Evolutionary conservation across 2,888 invertebrate genomes (phyloP).

Genomic region (Adela reaumurella): DNA sequence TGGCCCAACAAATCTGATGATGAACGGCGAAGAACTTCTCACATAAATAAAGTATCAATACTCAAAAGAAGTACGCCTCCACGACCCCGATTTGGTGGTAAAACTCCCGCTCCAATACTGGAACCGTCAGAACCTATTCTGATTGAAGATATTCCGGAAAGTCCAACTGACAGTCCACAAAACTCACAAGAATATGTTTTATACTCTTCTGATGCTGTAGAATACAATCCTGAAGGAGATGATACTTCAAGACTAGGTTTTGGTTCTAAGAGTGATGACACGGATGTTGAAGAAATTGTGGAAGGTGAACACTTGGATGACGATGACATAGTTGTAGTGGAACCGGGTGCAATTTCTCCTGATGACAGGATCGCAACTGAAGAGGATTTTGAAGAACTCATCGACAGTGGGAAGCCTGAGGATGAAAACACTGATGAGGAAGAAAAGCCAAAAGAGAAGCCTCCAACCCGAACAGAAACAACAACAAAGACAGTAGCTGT

Average conservation of each 20-base stretch:
- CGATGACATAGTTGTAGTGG: conserved; percentile 62
- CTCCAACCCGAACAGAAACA: conserved; percentile 48
- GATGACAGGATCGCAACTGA: conserved; percentile 63
- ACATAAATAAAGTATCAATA: conserved; percentile 54
- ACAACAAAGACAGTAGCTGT: conserved; percentile 53
- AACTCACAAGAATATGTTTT: conserved; percentile 50
- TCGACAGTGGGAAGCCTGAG: conserved; percentile 59
- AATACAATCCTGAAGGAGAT: conserved; percentile 54
- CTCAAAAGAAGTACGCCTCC: conserved; percentile 60
- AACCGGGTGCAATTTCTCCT: conserved; percentile 57
- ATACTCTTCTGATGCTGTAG: conserved; percentile 60
- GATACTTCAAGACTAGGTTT: conserved; percentile 37
- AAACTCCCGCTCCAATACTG: conserved; percentile 22
- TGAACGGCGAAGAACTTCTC: conserved; percentile 38
- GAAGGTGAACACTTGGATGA: conserved; percentile 44
- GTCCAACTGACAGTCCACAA: background rate
- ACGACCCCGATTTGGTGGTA: conserved; percentile 36
- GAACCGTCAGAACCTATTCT: conserved; percentile 4
- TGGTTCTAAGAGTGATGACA: conserved; percentile 25
- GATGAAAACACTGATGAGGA: conserved; percentile 39
- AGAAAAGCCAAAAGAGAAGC: conserved; percentile 23
- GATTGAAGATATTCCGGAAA: background rate
- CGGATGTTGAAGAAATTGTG: conserved; percentile 33
- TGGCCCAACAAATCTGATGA: conserved; percentile 51
- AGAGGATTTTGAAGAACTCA: conserved; percentile 64